phyloP scores from a whole-genome alignment of 2,797 vertebrate genomes.

The Odontamblyopus lacepedii region DNA sequence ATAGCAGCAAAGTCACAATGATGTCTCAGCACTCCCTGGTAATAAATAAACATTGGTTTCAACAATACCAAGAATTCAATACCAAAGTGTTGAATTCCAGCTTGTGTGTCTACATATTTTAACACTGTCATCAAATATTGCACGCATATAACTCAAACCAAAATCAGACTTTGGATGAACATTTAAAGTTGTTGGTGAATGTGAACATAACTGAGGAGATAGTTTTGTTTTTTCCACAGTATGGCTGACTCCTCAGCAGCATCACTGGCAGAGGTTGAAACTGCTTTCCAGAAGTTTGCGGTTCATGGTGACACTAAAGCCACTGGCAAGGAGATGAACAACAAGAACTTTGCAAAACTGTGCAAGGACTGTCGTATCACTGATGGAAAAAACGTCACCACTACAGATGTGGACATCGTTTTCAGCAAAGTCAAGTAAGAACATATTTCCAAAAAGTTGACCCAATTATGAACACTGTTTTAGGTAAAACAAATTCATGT shows the following conservation, averaged over 20 bases:
- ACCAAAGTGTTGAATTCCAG: too few species aligned
- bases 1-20: not conserved
- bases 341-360: constrained; percentile 89
- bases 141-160: too few species aligned
- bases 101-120: too few species aligned
- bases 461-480: not conserved
- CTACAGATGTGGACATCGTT: constrained; percentile 84
- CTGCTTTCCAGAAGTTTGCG: constrained; percentile 81
- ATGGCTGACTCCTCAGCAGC: constrained; percentile 73
- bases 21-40: too few species aligned
- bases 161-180: too few species aligned
- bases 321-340: constrained; percentile 79
- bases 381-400: constrained; percentile 83
- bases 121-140: too few species aligned
- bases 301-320: constrained; percentile 81
- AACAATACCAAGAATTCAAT: too few species aligned
- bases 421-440: constrained; percentile 92
- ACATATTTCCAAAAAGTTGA: not conserved
- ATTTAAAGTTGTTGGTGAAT: too few species aligned
- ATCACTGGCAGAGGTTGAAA: constrained; percentile 67
- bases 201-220: not conserved
- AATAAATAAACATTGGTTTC: too few species aligned
- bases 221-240: constrained; percentile 36
- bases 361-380: constrained; percentile 87
- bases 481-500: not conserved